Evolutionary conservation across 2,888 invertebrate genomes (phyloP).

Genomic region (Amiota mariae): DNA sequence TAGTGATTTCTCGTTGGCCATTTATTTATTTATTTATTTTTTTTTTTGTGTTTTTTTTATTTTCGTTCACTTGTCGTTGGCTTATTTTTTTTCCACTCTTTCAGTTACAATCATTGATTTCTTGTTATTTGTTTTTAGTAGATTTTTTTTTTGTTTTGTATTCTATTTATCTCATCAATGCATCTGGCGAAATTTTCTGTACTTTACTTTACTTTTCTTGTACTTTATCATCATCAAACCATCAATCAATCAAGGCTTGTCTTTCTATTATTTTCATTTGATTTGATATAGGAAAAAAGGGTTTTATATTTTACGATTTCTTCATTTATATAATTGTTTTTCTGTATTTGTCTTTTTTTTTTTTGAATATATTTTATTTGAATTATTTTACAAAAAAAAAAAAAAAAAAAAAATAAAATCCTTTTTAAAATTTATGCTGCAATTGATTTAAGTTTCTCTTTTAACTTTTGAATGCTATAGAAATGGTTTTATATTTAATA

Average conservation of each 20-base stretch:
- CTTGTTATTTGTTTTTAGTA: conserved; percentile 8
- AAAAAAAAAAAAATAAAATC: too few relatives aligned
- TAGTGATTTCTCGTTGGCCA: neutral
- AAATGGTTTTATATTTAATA: too few relatives aligned
- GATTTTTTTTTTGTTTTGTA: too few relatives aligned
- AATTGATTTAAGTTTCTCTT: neutral
- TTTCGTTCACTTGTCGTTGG: conserved; percentile 29
- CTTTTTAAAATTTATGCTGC: too few relatives aligned
- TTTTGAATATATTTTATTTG: conserved; percentile 15
- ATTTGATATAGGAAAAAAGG: neutral
- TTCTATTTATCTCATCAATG: conserved; percentile 53
- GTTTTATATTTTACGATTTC: too few relatives aligned
- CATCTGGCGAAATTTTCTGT: conserved; percentile 50
- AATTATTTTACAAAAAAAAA: conserved; percentile 14
- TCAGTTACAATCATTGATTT: conserved; percentile 22
- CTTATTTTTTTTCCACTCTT: conserved; percentile 16
- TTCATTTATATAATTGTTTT: neutral
- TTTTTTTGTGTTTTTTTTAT: too few relatives aligned
- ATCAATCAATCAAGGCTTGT: conserved; percentile 25
- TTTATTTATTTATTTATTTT: neutral
- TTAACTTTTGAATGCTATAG: neutral
- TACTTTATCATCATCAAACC: conserved; percentile 6
- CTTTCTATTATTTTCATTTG: neutral
- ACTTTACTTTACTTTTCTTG: too few relatives aligned
- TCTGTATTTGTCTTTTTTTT: neutral